phyloP scores from a whole-genome alignment of 2,113 vertebrate species.

The Bucco capensis region DNA sequence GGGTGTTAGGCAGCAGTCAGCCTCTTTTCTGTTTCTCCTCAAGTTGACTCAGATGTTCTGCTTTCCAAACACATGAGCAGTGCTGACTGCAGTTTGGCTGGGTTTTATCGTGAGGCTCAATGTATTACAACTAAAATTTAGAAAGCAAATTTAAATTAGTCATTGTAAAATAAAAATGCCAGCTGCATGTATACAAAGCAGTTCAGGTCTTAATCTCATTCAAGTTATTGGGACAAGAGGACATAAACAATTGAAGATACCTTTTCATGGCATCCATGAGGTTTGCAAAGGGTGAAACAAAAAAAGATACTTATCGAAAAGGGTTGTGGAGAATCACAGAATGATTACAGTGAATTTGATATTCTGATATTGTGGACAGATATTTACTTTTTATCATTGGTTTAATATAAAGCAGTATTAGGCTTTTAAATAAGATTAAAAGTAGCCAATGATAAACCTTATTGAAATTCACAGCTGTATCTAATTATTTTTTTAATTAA shows the following conservation, averaged over 20 bases:
- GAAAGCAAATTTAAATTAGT: not conserved
- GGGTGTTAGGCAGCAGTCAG: rapidly evolving
- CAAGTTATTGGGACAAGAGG: not conserved
- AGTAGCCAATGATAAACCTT: not conserved
- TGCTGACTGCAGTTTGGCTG: not conserved
- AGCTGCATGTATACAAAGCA: not conserved
- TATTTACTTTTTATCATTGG: not conserved
- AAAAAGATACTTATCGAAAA: not conserved
- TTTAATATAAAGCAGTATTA: not conserved
- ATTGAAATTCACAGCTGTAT: not conserved
- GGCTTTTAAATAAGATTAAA: not conserved
- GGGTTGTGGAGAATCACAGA: not conserved
- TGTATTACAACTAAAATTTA: not conserved
- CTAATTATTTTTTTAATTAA: conserved; percentile 6
- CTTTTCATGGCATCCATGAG: not conserved
- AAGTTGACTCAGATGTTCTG: not conserved
- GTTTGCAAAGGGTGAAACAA: not conserved
- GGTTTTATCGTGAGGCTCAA: not conserved
- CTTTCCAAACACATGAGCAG: not conserved
- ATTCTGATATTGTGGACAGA: not conserved
- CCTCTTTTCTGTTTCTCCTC: not conserved
- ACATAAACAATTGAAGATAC: not conserved
- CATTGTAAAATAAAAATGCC: not conserved
- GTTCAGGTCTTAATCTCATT: not conserved
- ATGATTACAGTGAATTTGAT: not conserved